These are phyloP conservation scores for Caiman crocodilus DNA, from an alignment of 2,797 vertebrate species.

Conservation along the genomic window DNA sequence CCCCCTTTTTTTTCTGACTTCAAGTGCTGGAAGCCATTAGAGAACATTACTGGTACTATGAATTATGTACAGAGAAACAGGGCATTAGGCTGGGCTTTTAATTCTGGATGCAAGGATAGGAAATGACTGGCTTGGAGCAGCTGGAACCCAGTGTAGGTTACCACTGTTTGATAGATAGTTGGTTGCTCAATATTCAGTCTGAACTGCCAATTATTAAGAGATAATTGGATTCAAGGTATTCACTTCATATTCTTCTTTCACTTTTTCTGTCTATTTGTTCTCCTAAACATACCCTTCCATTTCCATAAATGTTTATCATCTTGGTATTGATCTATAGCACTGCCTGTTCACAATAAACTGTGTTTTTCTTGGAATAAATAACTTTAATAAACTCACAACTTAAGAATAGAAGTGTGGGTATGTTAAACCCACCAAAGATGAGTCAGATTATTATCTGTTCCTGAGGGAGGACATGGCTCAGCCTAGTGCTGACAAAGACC, in stretches of 20 bases:
- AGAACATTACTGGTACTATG: background rate
- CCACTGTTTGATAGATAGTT: background rate
- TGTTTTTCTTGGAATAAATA: background rate
- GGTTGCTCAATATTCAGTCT: background rate
- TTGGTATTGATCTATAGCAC: background rate
- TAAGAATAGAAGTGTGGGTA: background rate
- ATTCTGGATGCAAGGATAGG: background rate
- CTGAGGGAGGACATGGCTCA: background rate
- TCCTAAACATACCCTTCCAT: background rate
- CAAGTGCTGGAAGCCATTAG: background rate
- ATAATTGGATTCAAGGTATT: background rate
- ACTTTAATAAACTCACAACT: background rate
- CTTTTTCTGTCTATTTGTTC: background rate
- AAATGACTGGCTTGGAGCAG: background rate
- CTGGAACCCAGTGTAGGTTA: background rate
- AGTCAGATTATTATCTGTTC: rapidly evolving
- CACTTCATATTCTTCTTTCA: background rate
- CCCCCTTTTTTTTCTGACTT: background rate
- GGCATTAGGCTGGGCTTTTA: background rate
- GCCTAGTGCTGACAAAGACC: background rate
- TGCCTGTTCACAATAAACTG: background rate
- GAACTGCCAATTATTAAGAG: background rate
- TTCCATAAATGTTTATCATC: background rate
- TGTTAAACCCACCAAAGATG: background rate
- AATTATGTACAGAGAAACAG: background rate